Percentiles rank a stretch among this genome's conserved stretches.
These are phyloP conservation scores for Ceratosolen solmsi DNA, from an alignment of 1,140 invertebrate genomes.

Conservation along the genomic window DNA sequence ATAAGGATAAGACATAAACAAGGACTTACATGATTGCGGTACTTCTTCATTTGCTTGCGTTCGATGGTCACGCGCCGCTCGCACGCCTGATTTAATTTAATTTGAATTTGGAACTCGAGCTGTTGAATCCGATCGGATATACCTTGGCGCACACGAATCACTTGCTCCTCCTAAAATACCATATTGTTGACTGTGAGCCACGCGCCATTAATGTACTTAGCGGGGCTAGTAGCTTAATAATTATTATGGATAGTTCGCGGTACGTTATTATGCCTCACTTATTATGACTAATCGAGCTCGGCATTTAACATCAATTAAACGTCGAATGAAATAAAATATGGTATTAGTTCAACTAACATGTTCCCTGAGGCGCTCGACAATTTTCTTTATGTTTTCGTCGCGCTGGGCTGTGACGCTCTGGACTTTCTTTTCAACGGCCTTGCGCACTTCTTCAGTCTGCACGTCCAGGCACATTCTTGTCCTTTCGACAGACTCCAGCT, in stretches of 20 bases:
- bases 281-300: too few species aligned
- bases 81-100: constrained; percentile 82
- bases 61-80: constrained; percentile 80
- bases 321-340: too few species aligned
- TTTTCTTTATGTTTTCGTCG: constrained; percentile 90
- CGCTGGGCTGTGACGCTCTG: constrained; percentile 87
- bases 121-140: constrained; percentile 79
- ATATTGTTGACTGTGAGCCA: too few species aligned
- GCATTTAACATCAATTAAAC: too few species aligned
- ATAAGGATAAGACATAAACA: too few species aligned
- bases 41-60: constrained; percentile 82
- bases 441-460: constrained; percentile 87
- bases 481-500: constrained; percentile 88
- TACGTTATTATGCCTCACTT: too few species aligned
- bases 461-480: constrained; percentile 85
- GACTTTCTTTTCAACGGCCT: constrained; percentile 88
- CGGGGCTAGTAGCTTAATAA: too few species aligned
- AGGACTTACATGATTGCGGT: constrained; percentile 84
- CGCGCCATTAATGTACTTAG: too few species aligned
- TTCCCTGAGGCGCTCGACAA: constrained; percentile 90
- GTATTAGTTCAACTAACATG: constrained; percentile 76
- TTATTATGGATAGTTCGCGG: too few species aligned
- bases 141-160: constrained; percentile 78
- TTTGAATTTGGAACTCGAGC: constrained; percentile 80
- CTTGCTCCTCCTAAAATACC: constrained; percentile 80